Percentiles rank a stretch among this genome's conserved stretches.
phyloP scores from a whole-genome alignment of 1,140 invertebrate species.

The Pseudachorutes palmiensis region DNA sequence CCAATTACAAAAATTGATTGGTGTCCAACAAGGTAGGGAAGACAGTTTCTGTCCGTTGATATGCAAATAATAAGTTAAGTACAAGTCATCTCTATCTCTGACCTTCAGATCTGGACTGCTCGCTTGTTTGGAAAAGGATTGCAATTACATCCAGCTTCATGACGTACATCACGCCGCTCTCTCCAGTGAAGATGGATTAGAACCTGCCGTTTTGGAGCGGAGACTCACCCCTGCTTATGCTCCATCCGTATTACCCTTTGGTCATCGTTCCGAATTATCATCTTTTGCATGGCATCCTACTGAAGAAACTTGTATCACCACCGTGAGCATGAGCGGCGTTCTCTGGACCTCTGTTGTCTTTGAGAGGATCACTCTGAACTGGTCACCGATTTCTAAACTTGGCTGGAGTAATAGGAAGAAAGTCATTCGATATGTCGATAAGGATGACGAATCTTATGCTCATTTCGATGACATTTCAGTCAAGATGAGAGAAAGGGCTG shows the following conservation, averaged over 20 bases:
- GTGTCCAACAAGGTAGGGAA: conserved; percentile 69
- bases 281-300: conserved; percentile 77
- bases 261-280: conserved; percentile 43
- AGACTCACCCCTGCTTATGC: conserved; percentile 44
- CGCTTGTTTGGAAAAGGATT: conserved; percentile 64
- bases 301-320: conserved; percentile 65
- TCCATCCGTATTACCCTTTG: conserved; percentile 7
- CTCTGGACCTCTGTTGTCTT: conserved; percentile 64
- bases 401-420: conserved; percentile 66
- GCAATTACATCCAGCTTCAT: conserved; percentile 58
- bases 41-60: too few species aligned
- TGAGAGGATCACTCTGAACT: conserved; percentile 46
- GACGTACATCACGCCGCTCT: conserved; percentile 67
- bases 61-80: neutral
- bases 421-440: conserved; percentile 51
- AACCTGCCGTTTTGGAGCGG: conserved; percentile 65
- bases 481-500: conserved; percentile 61
- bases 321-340: conserved; percentile 53
- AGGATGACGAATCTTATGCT: conserved; percentile 48
- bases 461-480: conserved; percentile 61
- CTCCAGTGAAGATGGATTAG: conserved; percentile 57
- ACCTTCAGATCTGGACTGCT: conserved; percentile 60
- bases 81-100: conserved; percentile 21
- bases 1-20: conserved; percentile 55
- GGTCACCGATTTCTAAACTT: conserved; percentile 64